Evolutionary conservation across 2,888 invertebrate genomes (phyloP), one percentile per base, ranked within the genome.

Genomic region (Ichneumoninae sp.): DNA sequence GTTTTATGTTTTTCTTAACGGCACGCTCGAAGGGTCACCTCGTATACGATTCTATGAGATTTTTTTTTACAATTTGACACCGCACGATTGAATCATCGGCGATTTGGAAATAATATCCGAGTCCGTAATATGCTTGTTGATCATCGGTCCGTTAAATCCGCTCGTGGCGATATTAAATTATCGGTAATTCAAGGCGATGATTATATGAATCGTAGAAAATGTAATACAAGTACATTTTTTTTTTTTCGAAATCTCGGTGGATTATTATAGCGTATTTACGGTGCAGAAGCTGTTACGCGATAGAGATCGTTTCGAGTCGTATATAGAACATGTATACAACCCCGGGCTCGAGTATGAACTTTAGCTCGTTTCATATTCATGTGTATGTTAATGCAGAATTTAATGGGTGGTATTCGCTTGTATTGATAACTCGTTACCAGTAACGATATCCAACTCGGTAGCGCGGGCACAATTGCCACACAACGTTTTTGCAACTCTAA

Each of bases 401-500:
- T 84, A 85, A 88, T 87, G 84, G 81, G 66, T 78, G 76, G 81
- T 83, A 85, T 87, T 87, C 86, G 81, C 77, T 82, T 57, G 81
- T 85, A 83, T 87, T 84, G 90, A 88, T 88, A 89, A 88, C 80
- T 83, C 83, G 83, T 83, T 83, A 77, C 75, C 30, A 68, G 57
- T 79, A 76, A 50, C 86, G 85, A 88, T 79, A 83, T 80, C 60
- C 63, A 82, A n/a, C 68, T 78, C 85, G 57, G 74, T 86, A 82
- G 84, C 76, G 79, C 79, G 74, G 44, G 44, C 83, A 75, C 63
- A 81, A 86, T 85, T 83, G 85, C 85, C 85, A 82, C 83, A 80
- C 84, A 78, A 57, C 70, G 60, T 73, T 75, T 88, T 88, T 88
- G 88, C 88, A 88, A 88, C 86, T 80, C 86, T 89, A 89, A 90